Conservation (phyloP, 2,797 vertebrate species). For the Zalophus californianus region DNA sequence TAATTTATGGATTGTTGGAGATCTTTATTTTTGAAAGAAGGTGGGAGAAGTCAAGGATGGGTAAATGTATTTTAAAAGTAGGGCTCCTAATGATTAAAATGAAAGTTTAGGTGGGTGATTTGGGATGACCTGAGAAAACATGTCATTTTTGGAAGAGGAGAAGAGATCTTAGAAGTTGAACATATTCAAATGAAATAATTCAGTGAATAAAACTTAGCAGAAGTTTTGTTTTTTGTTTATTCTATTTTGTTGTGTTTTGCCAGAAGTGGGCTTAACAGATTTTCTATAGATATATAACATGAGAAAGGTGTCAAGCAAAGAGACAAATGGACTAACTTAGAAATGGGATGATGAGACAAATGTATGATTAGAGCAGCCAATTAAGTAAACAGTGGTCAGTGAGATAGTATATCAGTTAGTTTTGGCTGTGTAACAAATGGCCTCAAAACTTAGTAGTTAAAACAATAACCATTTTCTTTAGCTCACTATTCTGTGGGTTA, state of each 20-base stretch:
- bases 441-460: rapidly evolving
- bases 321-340: background rate
- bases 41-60: background rate
- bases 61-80: background rate
- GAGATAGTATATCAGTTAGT: background rate
- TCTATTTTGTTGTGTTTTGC: background rate
- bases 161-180: background rate
- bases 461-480: background rate
- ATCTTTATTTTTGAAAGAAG: background rate
- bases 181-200: background rate
- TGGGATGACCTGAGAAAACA: background rate
- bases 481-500: background rate
- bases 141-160: background rate
- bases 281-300: background rate
- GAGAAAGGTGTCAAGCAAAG: background rate
- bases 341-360: background rate
- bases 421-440: background rate
- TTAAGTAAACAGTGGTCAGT: background rate
- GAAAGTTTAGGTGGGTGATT: background rate
- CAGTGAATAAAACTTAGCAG: background rate
- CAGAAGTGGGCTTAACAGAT: background rate
- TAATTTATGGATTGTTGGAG: background rate
- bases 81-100: background rate
- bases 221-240: background rate
- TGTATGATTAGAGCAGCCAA: background rate